Evolutionary conservation across 2,888 invertebrate species (phyloP).

Genomic region (Dimorphilus gyrociliatus): DNA sequence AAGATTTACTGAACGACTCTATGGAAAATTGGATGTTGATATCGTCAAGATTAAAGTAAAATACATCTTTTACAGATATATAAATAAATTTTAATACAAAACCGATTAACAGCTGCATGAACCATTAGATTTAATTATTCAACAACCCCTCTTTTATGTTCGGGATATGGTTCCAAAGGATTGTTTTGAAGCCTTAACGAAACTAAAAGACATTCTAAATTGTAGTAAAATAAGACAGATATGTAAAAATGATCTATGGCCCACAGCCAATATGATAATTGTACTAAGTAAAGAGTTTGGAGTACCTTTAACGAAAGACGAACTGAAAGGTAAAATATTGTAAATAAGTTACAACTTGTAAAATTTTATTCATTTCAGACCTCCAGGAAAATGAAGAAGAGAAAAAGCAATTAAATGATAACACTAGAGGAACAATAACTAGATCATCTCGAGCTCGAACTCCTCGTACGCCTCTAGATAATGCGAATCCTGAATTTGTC

Average conservation of each 20-base stretch:
- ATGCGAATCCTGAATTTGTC: conserved; percentile 22
- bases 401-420: too few relatives aligned
- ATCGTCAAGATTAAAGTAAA: conserved; percentile 30
- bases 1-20: conserved; percentile 27
- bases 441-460: too few relatives aligned
- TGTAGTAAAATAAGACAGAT: conserved; percentile 3
- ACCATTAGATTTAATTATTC: conserved; percentile 25
- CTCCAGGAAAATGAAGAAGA: too few relatives aligned
- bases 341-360: too few relatives aligned
- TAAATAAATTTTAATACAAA: too few relatives aligned
- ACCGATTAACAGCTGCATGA: too few relatives aligned
- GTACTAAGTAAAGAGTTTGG: conserved; percentile 36
- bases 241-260: conserved; percentile 26
- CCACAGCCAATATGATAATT: conserved; percentile 30
- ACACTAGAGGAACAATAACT: too few relatives aligned
- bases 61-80: too few relatives aligned
- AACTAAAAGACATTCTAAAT: conserved; percentile 31
- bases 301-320: conserved; percentile 29
- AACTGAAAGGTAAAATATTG: conserved; percentile 21
- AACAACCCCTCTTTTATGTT: conserved; percentile 32
- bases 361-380: too few relatives aligned
- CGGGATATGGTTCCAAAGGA: conserved; percentile 34
- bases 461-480: conserved; percentile 32
- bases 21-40: conserved; percentile 32
- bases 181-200: conserved; percentile 31